Base-by-base conservation (phyloP, 2,113 vertebrate species). In the Prietella phreatophila region DNA sequence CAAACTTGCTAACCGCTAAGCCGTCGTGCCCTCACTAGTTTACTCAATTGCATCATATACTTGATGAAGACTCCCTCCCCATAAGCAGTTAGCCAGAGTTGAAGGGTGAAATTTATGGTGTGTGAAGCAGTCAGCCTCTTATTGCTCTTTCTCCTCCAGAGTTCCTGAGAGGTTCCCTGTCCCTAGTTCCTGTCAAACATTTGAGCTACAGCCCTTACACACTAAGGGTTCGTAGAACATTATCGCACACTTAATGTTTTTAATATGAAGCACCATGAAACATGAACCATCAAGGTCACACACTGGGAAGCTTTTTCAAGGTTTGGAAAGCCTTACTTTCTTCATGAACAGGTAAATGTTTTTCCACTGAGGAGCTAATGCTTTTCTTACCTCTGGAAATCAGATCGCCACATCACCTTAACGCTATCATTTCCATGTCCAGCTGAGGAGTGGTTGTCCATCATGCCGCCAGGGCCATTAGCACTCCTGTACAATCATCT, bases 391-490 rank as follows among this genome's bases (percentile, higher is more conserved):
- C 39, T 53, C 42, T 39, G 39, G 85, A 39, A 87, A 89, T 87
- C 86, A 82, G 83, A 60, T 86, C 25, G 79, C 58, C 27, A 36
- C 69, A 83, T 83, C 78, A 84, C 79, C 81, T 88, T 87, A 91
- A 90, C 88, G 89, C 86, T 86, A 63, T 87, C 79, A 89, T 88
- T 88, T 86, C 75, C 69, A 79, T 87, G 88, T 88, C 83, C 73
- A 87, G 81, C 86, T 85, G 88, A 88, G 88, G 86, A 88, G 69
- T 71, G 83, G 39, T 75, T 75, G 85, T 88, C 81, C 71, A 53
- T 90, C 79, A 83, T 39, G 11, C 87, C 71, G 33, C 27, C 69
- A 65, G 60, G 83, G 56, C 86, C 86, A 91, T 93, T 91, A 93
- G 87, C 84, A 69, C 73, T 83, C 30, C 83, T 55, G 82, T 76